These are phyloP conservation scores for Pseudochaenichthys georgianus DNA, from an alignment of 2,797 vertebrate species.

Conservation along the genomic window DNA sequence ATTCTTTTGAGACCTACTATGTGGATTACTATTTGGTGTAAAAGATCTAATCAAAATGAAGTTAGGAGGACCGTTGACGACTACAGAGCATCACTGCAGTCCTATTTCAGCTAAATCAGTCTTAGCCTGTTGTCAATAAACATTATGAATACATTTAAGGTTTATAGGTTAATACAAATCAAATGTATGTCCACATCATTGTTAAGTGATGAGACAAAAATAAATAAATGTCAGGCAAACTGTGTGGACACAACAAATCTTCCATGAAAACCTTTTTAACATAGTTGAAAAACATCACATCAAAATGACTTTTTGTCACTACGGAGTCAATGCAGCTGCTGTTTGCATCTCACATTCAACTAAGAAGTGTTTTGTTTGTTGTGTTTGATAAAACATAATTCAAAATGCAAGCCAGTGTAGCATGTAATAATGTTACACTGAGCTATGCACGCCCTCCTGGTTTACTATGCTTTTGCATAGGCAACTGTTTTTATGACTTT, in stretches of 20 bases:
- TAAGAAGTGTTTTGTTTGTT: conserved; percentile 15
- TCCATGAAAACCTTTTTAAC: not conserved
- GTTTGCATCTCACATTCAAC: not conserved
- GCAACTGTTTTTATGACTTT: conserved; percentile 52
- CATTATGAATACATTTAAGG: not conserved
- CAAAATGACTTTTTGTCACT: not conserved
- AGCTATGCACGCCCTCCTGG: conserved; percentile 4
- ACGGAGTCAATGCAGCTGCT: not conserved
- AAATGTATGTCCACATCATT: not conserved
- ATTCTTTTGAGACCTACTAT: not conserved
- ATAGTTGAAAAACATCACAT: not conserved
- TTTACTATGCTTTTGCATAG: conserved; percentile 37
- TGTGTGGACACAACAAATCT: not conserved
- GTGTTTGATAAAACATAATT: conserved; percentile 29
- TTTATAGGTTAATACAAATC: not conserved
- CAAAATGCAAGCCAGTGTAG: conserved; percentile 28
- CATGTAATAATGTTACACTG: conserved; percentile 19
- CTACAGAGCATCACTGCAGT: conserved; percentile 22
- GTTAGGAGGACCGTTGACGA: not conserved
- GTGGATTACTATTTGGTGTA: no score
- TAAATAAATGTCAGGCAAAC: not conserved
- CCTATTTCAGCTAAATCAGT: conserved; percentile 16
- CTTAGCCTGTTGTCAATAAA: not conserved
- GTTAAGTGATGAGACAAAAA: not conserved
- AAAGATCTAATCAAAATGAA: not conserved